Percentiles rank a stretch among this genome's conserved stretches.
These are phyloP conservation scores for Ostrea denselamellosa DNA, from an alignment of 1,140 invertebrate species.

Conservation along the genomic window DNA sequence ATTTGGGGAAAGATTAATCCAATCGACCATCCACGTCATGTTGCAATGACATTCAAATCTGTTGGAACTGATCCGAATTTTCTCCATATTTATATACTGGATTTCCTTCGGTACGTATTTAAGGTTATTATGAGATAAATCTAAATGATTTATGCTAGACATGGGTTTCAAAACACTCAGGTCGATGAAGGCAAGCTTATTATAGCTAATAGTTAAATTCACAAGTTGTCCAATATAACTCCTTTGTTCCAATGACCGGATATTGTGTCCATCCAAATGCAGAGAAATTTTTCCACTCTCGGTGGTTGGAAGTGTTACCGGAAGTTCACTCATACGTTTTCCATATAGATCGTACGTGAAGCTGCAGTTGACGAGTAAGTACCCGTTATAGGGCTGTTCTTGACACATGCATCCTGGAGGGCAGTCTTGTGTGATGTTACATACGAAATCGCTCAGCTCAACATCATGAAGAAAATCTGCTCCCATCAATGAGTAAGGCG, in stretches of 20 bases:
- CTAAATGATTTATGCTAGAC: constrained; percentile 22
- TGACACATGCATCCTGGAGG: constrained; percentile 57
- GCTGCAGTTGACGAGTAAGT: constrained; percentile 57
- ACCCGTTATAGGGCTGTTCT: constrained; percentile 51
- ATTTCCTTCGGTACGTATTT: constrained; percentile 50
- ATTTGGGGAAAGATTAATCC: constrained; percentile 47
- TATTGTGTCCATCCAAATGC: constrained; percentile 56
- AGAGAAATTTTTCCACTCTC: constrained; percentile 48
- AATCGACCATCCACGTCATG: constrained; percentile 59
- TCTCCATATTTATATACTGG: constrained; percentile 40
- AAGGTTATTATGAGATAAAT: constrained; percentile 50
- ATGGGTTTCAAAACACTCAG: constrained; percentile 38
- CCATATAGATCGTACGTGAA: not conserved
- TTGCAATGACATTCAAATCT: constrained; percentile 56
- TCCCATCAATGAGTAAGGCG: constrained; percentile 47
- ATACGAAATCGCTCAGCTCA: constrained; percentile 52
- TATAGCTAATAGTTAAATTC: constrained; percentile 54
- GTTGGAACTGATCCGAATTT: constrained; percentile 44
- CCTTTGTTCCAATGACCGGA: constrained; percentile 46
- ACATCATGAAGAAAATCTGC: constrained; percentile 57
- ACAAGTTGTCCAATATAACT: constrained; percentile 52
- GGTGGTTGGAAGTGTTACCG: constrained; percentile 42
- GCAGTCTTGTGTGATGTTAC: constrained; percentile 58
- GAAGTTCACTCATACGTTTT: constrained; percentile 46
- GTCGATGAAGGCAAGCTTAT: constrained; percentile 50